Base-by-base conservation (phyloP, 2,888 invertebrate species). In the Oxystoma pomonae region DNA sequence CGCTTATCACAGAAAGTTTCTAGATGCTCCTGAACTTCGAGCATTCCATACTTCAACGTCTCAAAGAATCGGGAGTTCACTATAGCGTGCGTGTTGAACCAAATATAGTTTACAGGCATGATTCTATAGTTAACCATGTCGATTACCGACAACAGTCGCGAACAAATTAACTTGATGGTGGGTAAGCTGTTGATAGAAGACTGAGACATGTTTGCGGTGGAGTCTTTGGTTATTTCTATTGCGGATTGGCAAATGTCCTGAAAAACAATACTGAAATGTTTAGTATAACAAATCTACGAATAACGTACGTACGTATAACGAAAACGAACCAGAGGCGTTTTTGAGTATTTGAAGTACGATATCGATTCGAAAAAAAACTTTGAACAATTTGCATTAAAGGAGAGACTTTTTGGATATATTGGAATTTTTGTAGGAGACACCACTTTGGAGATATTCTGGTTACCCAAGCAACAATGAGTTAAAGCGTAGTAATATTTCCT, bases 21-120 rank as follows among this genome's bases (percentile, higher is more conserved):
- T 69, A 96, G 86, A 79, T 97, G 97, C 75, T 98, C 97, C 73
- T 95, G 93, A 69, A 98, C 90, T 79, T 97, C 96, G 51, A 98
- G 83, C 74, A 96, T 89, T 68, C 92, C 91, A 78, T 92, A 96
- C 59, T 94, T 87, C 60, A 97, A 85, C 1, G 90, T 87, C 78
- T 97, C 96, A 3, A 91, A 86, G 7, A 96, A 83, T 61, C 89
- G 84, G 16, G 88, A 84, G 63, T 91, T 90, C 56, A 86, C 86
- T 20, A 92, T 87, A 7, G 89, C 86, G 18, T 89, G 85, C 0
- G 91, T 83, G 63, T 88, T 88, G 72, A 87, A 91, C 91, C 94
- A 97, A 67, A 97, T 88, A 72, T 94, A 86, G n/a, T 96, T 95
- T 60, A 92, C 91, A 74, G 95, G 94, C 59, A 88, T 81, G 0